Percentiles rank a stretch among this genome's conserved stretches.
Conservation (phyloP, 2,888 invertebrate genomes). For the Calameuta pallipes region DNA sequence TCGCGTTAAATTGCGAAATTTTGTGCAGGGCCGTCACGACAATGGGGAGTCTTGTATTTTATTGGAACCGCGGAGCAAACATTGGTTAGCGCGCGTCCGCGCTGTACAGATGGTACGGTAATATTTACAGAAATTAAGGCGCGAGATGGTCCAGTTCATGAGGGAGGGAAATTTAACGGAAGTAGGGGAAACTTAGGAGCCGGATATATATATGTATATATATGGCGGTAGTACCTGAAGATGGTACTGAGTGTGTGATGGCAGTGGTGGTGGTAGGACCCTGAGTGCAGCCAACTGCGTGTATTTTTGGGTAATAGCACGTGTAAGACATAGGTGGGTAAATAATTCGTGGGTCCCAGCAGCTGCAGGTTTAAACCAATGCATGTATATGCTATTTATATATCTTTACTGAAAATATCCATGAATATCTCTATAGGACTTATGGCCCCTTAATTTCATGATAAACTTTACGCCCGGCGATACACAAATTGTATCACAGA, state of each 20-base stretch:
- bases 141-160: background rate
- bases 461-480: background rate
- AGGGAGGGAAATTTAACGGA: background rate
- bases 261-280: slow-evolving; percentile 13
- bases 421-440: slow-evolving; percentile 22
- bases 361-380: slow-evolving; percentile 24
- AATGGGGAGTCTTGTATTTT: background rate
- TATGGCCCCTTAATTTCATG: slow-evolving; percentile 18
- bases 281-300: slow-evolving; percentile 36
- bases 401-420: slow-evolving; percentile 27
- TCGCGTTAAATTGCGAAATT: background rate
- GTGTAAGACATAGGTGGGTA: slow-evolving; percentile 27
- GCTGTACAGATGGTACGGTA: background rate
- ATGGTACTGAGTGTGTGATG: background rate
- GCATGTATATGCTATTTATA: slow-evolving; percentile 44
- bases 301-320: slow-evolving; percentile 52
- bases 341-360: slow-evolving; percentile 46
- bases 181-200: background rate
- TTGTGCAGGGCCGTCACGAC: background rate
- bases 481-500: background rate
- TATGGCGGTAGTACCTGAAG: background rate
- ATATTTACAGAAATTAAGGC: background rate
- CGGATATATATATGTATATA: background rate
- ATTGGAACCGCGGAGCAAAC: background rate
- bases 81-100: background rate